phyloP scores from a whole-genome alignment of 2,888 invertebrate genomes.

The Harpalus rubripes region DNA sequence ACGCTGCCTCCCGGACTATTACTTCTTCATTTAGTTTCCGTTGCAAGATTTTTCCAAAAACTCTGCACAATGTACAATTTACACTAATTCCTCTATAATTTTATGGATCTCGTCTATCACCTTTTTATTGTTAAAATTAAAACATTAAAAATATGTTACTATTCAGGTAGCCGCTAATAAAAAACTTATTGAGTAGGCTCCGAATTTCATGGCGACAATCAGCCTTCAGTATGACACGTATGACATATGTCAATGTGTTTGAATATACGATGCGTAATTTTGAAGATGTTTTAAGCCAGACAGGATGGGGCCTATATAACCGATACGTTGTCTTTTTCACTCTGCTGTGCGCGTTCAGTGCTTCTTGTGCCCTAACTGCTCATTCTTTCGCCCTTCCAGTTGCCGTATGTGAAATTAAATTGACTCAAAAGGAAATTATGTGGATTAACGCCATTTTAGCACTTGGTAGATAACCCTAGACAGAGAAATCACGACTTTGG shows the following conservation, averaged over 20 bases:
- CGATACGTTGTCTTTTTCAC: conserved; percentile 73
- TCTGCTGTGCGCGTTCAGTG: conserved; percentile 71
- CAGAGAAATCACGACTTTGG: no score
- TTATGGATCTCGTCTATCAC: no score
- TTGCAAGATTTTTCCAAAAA: no score
- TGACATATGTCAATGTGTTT: conserved; percentile 15
- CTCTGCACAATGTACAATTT: no score
- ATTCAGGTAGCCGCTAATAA: no score
- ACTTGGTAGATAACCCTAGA: conserved; percentile 41
- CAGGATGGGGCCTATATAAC: conserved; percentile 75
- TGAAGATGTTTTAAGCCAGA: conserved; percentile 40
- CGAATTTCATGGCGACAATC: background rate
- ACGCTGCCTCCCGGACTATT: no score
- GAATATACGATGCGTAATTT: conserved; percentile 40
- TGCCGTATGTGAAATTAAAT: conserved; percentile 72
- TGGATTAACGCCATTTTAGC: conserved; percentile 38
- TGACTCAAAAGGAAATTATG: conserved; percentile 17
- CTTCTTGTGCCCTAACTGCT: conserved; percentile 71
- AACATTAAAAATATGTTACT: no score
- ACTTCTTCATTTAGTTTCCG: no score
- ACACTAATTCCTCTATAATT: no score
- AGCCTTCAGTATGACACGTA: background rate
- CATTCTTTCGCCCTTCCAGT: conserved; percentile 73
- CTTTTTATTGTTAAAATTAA: no score
- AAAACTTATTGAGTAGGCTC: no score